Percentiles rank a stretch among this genome's conserved stretches.
phyloP scores from a whole-genome alignment of 2,797 vertebrate species.

The Gephyroberyx darwinii region DNA sequence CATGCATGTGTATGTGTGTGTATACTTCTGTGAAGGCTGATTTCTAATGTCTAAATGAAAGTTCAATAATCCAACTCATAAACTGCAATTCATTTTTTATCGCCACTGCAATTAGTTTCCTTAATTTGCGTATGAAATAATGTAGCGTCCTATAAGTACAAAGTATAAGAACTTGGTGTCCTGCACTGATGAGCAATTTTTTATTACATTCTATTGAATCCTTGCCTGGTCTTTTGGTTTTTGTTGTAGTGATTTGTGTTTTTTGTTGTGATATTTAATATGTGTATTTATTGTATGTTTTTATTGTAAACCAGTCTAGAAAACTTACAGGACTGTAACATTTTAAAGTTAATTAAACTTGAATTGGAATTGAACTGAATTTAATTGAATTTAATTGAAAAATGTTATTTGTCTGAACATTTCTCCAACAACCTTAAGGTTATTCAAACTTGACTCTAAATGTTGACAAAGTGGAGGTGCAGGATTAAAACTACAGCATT shows the following conservation, averaged over 20 bases:
- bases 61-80: background rate
- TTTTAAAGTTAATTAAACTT: slow-evolving; percentile 9
- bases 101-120: no score
- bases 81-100: background rate
- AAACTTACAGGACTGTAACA: background rate
- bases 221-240: no score
- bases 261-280: background rate
- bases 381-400: slow-evolving; percentile 1
- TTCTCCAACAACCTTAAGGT: slow-evolving; percentile 1
- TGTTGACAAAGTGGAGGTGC: slow-evolving; percentile 43
- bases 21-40: background rate
- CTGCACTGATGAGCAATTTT: no score
- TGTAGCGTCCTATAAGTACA: no score
- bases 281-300: background rate
- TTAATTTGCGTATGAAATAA: background rate
- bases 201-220: no score
- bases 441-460: slow-evolving; percentile 24
- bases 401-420: background rate
- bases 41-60: background rate
- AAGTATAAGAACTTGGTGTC: no score
- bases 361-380: background rate
- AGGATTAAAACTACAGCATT: slow-evolving; percentile 52
- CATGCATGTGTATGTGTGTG: background rate
- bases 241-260: no score
- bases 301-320: no score